Base-by-base conservation (phyloP, 1,140 invertebrate species). In the Cydia amplana region DNA sequence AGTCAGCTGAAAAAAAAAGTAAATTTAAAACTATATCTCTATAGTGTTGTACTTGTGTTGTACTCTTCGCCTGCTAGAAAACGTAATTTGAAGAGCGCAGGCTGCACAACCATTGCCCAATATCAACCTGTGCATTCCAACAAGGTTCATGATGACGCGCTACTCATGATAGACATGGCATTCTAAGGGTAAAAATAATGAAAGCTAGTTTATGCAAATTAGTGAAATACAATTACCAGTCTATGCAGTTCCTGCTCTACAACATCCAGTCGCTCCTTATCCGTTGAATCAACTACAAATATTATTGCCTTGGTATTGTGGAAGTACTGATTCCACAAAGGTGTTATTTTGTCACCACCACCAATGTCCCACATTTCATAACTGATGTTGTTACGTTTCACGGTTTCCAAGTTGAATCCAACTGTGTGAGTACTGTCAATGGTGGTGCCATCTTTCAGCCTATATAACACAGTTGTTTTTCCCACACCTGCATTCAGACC, bases 331-430 rank as follows among this genome's bases (percentile, higher is more conserved):
- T 36, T 32, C 64, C 64, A 67, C 25, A 67, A 32, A 32, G 64
- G 16, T 32, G 64, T 32, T 32, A 67, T 67, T 36, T 67, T 67
- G 64, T 67, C 64, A 14, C 64, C 64, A 32, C 64, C 64, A 18
- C 64, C 64, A 67, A 67, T 67, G 64, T 67, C 64, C 64, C 64
- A 67, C 14, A 67, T 18, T 7, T 67, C 64, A 67, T 32, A 67
- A 16, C 28, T 67, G 10, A 14, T 18, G 3, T 67, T 67, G 18
- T 67, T 67, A n/a, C 2, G 25, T 18, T 67, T 25, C 16, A 67
- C 18, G 1, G 64, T 67, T 36, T 67, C 64, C 64, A 67, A 67
- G 16, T 67, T 67, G 28, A 67, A 67, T 14, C 64, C 64, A 28
- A 14, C 14, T 16, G 64, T 67, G 28, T 67, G 64, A 28, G 1